Evolutionary conservation across 2,797 vertebrate genomes (phyloP), one percentile per base, ranked within the genome.

Genomic region (Gallirallus australis): DNA sequence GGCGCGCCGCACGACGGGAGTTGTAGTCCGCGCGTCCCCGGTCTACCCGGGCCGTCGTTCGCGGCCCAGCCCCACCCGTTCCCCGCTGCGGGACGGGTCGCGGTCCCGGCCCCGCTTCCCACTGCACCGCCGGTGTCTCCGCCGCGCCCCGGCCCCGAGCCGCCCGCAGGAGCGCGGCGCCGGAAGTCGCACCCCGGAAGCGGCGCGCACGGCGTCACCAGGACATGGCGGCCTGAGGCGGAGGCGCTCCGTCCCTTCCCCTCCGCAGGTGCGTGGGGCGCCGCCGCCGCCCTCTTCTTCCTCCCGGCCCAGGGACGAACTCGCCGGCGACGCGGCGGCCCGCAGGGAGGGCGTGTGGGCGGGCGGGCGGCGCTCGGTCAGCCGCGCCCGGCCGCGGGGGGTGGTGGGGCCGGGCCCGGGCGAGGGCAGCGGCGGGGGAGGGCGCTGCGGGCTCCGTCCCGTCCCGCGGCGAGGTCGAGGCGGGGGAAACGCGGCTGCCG

Each of bases 171-270:
- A 11, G 11, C 2, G 7, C 8, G 52, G 5, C 37, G 69, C 65
- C 94, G 96, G 95, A 97, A 95, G 90, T 76, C 52, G 5, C 71
- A 16, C 54, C 45, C 56, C 78, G 75, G 93, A 97, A 89, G 86
- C 86, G 73, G 95, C 72, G 68, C 21, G 77, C 14, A 42, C 2
- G 45, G 73, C 94, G 97, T 98, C 90, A 95, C 66, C 90, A 61
- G 70, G 97, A 97, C 54, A 98, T 98, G 90, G 90, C 96, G 76
- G 82, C 37, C 39, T 97, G 64, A 95, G 65, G 77, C 14, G 63
- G 47, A 21, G 17, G 50, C 31, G 21, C 19, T 18, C 7, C 6
- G 17, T 30, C 7, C 27, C 7, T 39, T 60, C 21, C 25, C 45
- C 47, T 81, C 70, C 37, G 65, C 88, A 96, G 96, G 96, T 96